Evolutionary conservation across 2,888 invertebrate species (phyloP), one percentile per base, ranked within the genome.

Genomic region (Sclerodermus sp.): DNA sequence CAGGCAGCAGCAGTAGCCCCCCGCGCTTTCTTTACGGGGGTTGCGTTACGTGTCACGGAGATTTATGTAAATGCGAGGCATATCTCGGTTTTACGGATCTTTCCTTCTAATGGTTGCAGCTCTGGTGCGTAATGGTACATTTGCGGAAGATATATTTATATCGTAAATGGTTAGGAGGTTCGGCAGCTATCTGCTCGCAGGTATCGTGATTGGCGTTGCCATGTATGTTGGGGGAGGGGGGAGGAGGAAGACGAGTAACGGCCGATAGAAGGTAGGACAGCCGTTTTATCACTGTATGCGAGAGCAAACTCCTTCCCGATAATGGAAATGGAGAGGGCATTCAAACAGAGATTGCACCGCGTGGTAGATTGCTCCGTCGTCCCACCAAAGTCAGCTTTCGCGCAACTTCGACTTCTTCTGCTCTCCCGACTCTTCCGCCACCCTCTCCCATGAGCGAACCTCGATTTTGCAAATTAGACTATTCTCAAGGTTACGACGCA

Each of bases 301-400:
- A 16, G 13, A 16, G 42, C 40, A 36, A 57, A 49, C 50, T 53
- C 49, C 50, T 60, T 49, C 45, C 61, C 54, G 57, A 62, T 59
- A 62, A 62, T 57, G 55, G 55, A 60, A 62, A 56, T 55, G 55
- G 64, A 64, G 55, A 59, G 52, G 47, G 55, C 57, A 58, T 59
- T 61, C 51, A 44, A 58, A 53, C 47, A 49, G 55, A 57, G 56
- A 62, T 59, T 60, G 58, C 55, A 42, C 45, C 36, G 48, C 43
- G 49, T 47, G 58, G 55, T 53, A 57, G 58, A 62, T 63, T 61
- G 55, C 57, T 55, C 53, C 44, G 49, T 57, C 55, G 52, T 43
- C 44, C 56, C 51, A 55, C 49, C n/a, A 58, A 58, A 62, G 57
- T 16, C 16, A 17, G 40, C 17, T 18, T 37, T 37, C 16, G 9